phyloP scores from a whole-genome alignment of 2,113 vertebrate species.

The Urocolius indicus region DNA sequence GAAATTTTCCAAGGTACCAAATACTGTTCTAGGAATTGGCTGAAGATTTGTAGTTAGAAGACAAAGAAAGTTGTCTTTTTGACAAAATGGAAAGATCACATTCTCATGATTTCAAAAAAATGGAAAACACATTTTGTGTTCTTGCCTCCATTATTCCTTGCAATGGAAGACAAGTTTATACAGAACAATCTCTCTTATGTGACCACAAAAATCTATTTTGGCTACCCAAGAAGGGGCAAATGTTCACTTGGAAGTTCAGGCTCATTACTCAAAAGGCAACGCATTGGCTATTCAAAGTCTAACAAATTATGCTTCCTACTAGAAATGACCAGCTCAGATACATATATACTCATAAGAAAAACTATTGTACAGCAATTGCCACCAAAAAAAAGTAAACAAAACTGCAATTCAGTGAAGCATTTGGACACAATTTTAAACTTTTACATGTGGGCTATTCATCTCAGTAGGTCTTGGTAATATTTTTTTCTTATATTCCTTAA shows the following conservation, averaged over 20 bases:
- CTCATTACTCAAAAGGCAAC: not conserved
- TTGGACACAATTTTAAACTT: not conserved
- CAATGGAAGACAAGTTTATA: constrained; percentile 7
- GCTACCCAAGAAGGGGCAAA: not conserved
- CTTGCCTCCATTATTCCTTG: not conserved
- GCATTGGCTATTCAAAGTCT: not conserved
- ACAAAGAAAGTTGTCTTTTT: not conserved
- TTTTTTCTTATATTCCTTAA: not conserved
- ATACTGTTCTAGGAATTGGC: not conserved
- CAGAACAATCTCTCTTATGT: not conserved
- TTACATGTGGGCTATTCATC: not conserved
- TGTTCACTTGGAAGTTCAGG: not conserved
- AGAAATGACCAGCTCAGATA: not conserved
- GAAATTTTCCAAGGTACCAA: not conserved
- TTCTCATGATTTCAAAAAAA: constrained; percentile 29
- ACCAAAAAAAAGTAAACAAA: not conserved
- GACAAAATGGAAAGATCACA: constrained; percentile 33
- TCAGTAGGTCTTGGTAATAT: not conserved
- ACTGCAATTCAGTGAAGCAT: not conserved
- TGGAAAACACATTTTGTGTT: constrained; percentile 41
- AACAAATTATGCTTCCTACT: not conserved
- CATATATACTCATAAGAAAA: not conserved
- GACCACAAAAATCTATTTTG: constrained; percentile 16
- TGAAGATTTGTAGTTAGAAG: not conserved
- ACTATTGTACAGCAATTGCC: not conserved